A percentile compares a stretch with the other conserved stretches of the same genome.
Evolutionary conservation across 2,888 invertebrate species (phyloP).

Genomic region (Idaea biselata): DNA sequence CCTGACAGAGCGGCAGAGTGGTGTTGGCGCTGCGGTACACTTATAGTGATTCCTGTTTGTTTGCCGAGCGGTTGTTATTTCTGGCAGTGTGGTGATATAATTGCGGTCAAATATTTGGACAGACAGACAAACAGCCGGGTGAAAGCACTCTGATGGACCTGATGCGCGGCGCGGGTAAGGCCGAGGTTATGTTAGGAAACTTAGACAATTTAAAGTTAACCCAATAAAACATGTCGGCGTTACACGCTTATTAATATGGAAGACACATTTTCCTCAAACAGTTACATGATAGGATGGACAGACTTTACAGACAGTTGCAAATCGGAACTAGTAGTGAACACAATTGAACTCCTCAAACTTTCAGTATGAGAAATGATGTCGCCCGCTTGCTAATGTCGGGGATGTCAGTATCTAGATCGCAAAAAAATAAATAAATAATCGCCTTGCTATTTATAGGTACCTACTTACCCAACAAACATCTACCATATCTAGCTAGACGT

Average conservation of each 20-base stretch:
- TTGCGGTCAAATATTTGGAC: slow-evolving; percentile 28
- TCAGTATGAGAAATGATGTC: no score
- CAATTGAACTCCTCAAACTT: no score
- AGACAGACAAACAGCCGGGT: slow-evolving; percentile 31
- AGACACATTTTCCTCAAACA: background rate
- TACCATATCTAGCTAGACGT: no score
- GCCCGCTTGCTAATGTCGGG: no score
- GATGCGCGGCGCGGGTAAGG: slow-evolving; percentile 9
- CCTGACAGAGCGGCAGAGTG: background rate
- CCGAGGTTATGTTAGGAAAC: background rate
- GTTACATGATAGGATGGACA: background rate
- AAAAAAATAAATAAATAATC: no score
- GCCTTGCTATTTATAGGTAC: no score
- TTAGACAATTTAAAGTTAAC: background rate
- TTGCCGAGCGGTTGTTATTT: background rate
- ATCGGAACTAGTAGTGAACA: background rate
- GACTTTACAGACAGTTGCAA: background rate
- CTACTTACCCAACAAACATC: no score
- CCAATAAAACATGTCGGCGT: background rate
- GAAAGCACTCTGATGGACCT: slow-evolving; percentile 23
- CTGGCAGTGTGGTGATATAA: slow-evolving; percentile 3
- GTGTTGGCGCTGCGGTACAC: background rate
- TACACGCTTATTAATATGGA: background rate
- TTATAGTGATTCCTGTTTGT: background rate
- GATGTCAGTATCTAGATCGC: no score